Evolutionary conservation across 2,888 invertebrate species (phyloP).

Genomic region (Agonopterix subpropinquella): DNA sequence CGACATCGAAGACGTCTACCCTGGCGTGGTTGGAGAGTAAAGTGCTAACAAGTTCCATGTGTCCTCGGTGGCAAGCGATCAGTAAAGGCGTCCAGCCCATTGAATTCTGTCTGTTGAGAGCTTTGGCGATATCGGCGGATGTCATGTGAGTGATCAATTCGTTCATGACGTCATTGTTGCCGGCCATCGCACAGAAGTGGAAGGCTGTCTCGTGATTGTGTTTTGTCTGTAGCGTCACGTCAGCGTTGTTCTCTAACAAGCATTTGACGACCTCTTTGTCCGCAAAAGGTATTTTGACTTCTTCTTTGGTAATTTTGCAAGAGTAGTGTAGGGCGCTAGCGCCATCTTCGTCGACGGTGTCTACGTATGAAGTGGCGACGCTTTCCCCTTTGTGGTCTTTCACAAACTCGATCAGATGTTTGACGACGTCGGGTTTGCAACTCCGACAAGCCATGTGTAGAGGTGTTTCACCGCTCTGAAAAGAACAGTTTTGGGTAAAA

Average conservation of each 20-base stretch:
- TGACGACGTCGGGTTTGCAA: conserved; percentile 89
- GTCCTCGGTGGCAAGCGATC: conserved; percentile 96
- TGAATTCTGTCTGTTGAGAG: conserved; percentile 94
- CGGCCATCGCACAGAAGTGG: conserved; percentile 95
- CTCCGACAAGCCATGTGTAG: conserved; percentile 94
- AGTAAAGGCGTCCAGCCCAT: conserved; percentile 98
- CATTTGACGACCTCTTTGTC: conserved; percentile 92
- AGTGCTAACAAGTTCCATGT: conserved; percentile 94
- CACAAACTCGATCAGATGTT: conserved; percentile 89
- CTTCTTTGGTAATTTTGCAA: conserved; percentile 90
- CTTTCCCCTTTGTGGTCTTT: conserved; percentile 85
- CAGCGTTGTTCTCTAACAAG: conserved; percentile 93
- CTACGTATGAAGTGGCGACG: conserved; percentile 89
- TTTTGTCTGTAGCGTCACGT: conserved; percentile 89
- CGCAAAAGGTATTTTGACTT: conserved; percentile 82
- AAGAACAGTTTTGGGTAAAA: neutral
- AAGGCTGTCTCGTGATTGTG: conserved; percentile 95
- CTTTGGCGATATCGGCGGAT: conserved; percentile 92
- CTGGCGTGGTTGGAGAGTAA: conserved; percentile 95
- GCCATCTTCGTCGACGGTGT: conserved; percentile 92
- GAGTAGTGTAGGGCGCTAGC: conserved; percentile 97
- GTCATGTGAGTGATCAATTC: conserved; percentile 96
- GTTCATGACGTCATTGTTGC: conserved; percentile 95
- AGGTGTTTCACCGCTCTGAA: conserved; percentile 94
- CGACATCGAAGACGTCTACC: conserved; percentile 98